Base-by-base conservation (phyloP, 2,888 invertebrate species). In the Neuroscelio doddi region DNA sequence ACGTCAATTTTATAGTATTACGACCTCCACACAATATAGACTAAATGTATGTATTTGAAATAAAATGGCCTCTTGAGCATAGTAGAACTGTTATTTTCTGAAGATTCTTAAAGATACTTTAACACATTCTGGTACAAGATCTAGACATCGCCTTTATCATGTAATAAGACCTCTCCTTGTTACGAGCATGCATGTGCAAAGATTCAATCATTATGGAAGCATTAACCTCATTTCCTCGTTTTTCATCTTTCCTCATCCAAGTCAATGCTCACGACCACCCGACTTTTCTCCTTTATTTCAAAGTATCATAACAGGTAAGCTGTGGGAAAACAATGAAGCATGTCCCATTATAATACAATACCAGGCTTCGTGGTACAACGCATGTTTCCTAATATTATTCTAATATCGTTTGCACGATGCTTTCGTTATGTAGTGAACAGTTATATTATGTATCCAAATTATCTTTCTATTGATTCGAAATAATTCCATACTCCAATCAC, bases 181-280 rank as follows among this genome's bases (percentile, higher is more conserved):
- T 1, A 7, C 32, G 9, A 32, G 12, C 32, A 10, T 32, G 12
- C 56, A 56, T 46, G 70, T 70, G 68, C 65, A 67, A 71, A 76
- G 75, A 79, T 79, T 75, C 76, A 75, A 77, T 79, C 78, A 72
- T 76, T 74, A 70, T 21, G 64, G 45, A 73, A 64, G 70, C 74
- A 73, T 76, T 77, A 76, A 71, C 73, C 76, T 73, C 71, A 64
- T 71, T 68, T 74, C 67, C 66, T 64, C 47, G 21, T 52, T 50
- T 46, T 49, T 58, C 46, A 42, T 50, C 42, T 68, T 59, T 61
- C 45, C 38, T 38, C 21, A 21, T 42, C 50, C 59, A 29, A 56
- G 55, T 61, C 56, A 59, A 58, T 50, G 53, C 52, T 57, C 57
- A 58, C 53, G 64, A 64, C 64, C 56, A 49, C 44, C 41, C 57